A percentile compares a stretch with the other conserved stretches of the same genome.
These are phyloP conservation scores for Recurvirostra avosetta DNA, from an alignment of 2,113 vertebrate species.

Conservation along the genomic window DNA sequence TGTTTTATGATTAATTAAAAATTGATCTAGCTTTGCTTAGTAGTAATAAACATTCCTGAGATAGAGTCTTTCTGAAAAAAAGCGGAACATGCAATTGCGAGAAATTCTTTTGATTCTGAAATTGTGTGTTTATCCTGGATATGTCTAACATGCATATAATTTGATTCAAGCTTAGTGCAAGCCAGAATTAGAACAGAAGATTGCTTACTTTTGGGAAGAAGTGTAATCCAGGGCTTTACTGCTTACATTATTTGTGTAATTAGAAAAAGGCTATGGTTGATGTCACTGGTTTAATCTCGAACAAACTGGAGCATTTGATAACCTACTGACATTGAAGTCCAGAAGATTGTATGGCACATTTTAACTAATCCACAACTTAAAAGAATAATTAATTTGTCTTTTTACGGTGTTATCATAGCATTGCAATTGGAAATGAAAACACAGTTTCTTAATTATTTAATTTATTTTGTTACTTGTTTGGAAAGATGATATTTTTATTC, in stretches of 20 bases:
- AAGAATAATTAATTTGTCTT: background rate
- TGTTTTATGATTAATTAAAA: background rate
- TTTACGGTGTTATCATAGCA: background rate
- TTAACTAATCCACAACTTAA: background rate
- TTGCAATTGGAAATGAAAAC: background rate
- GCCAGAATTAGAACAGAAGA: constrained; percentile 53
- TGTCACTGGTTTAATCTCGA: constrained; percentile 42
- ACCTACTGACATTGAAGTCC: background rate
- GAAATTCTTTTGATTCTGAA: background rate
- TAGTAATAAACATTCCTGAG: background rate
- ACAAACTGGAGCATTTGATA: background rate
- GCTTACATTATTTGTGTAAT: constrained; percentile 47
- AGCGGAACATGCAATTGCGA: background rate
- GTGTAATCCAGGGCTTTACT: constrained; percentile 62
- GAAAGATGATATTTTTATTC: background rate
- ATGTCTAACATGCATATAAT: constrained; percentile 31
- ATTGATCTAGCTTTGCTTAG: background rate
- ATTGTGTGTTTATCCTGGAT: constrained; percentile 8
- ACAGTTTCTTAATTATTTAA: background rate
- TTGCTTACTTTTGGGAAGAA: constrained; percentile 54
- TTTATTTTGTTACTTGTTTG: background rate
- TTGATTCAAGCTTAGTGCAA: constrained; percentile 5
- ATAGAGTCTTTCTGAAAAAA: background rate
- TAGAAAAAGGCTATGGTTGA: constrained; percentile 36
- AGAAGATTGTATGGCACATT: background rate